Evolutionary conservation across 2,797 vertebrate genomes (phyloP).

Genomic region (Chromis chromis): DNA sequence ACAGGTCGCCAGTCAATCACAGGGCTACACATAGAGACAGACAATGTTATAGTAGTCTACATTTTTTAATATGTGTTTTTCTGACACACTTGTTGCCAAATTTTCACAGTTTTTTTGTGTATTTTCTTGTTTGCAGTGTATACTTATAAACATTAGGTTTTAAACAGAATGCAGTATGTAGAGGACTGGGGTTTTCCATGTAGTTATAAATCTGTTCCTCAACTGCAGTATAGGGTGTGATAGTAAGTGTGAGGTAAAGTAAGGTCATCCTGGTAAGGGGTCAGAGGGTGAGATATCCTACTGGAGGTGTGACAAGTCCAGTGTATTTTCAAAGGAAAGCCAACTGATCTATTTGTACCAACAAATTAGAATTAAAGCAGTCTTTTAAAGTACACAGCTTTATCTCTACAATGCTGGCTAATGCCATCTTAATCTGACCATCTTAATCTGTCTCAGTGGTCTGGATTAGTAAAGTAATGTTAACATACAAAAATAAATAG

Average conservation of each 20-base stretch:
- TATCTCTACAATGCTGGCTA: background rate
- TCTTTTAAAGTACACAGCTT: background rate
- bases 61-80: too few relatives aligned
- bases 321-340: background rate
- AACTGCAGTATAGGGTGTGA: background rate
- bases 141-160: too few relatives aligned
- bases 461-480: background rate
- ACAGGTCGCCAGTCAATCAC: too few relatives aligned
- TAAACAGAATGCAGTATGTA: background rate
- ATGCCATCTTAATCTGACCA: background rate
- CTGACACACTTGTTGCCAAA: too few relatives aligned
- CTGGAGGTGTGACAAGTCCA: conserved; percentile 8
- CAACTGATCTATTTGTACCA: background rate
- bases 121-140: too few relatives aligned
- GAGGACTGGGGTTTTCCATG: too few relatives aligned
- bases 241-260: background rate
- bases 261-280: conserved; percentile 4
- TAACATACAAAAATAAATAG: too few relatives aligned
- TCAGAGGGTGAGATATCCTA: conserved; percentile 14
- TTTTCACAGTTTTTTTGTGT: too few relatives aligned
- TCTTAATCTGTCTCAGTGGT: background rate
- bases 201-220: background rate
- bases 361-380: background rate
- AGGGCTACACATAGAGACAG: too few relatives aligned
- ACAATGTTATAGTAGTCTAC: too few relatives aligned